A percentile compares a stretch with the other conserved stretches of the same genome.
These are phyloP conservation scores for Paradoxurus hermaphroditus DNA, from an alignment of 2,113 vertebrate species.

Conservation along the genomic window DNA sequence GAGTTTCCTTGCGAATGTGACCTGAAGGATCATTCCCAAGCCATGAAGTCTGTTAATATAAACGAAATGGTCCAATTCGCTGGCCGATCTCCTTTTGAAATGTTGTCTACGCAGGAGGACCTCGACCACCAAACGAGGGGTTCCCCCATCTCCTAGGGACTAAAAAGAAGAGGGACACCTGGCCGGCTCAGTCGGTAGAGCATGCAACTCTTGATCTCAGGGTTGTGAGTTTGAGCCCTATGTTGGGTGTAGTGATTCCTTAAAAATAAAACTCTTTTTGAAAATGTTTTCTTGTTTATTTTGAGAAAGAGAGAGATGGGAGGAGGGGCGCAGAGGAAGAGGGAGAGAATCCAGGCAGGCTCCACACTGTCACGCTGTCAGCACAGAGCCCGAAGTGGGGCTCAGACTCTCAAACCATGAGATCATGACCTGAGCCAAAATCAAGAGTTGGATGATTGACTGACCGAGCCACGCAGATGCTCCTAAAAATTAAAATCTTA, in stretches of 20 bases:
- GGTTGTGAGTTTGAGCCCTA: not conserved
- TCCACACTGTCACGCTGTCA: too few species aligned
- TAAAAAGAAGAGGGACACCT: not conserved
- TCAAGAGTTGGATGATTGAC: too few species aligned
- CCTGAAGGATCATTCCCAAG: constrained; percentile 6
- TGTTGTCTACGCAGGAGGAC: not conserved
- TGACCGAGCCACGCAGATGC: too few species aligned
- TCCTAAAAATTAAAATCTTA: too few species aligned
- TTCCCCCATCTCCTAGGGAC: not conserved
- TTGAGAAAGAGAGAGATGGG: too few species aligned
- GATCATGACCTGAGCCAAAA: too few species aligned
- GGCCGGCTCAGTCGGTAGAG: not conserved
- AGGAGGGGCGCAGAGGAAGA: too few species aligned
- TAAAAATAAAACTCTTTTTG: not conserved
- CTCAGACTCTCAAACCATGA: too few species aligned
- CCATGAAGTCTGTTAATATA: not conserved
- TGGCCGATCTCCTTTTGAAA: not conserved
- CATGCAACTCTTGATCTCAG: not conserved
- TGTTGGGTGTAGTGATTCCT: not conserved
- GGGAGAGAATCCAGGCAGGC: too few species aligned
- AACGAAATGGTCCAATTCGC: not conserved
- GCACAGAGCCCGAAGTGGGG: too few species aligned
- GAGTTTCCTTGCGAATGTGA: not conserved
- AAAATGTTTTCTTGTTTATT: too few species aligned
- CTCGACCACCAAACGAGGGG: not conserved